Evolutionary conservation across 1,140 invertebrate species (phyloP).

Genomic region (Goniozus legneri): DNA sequence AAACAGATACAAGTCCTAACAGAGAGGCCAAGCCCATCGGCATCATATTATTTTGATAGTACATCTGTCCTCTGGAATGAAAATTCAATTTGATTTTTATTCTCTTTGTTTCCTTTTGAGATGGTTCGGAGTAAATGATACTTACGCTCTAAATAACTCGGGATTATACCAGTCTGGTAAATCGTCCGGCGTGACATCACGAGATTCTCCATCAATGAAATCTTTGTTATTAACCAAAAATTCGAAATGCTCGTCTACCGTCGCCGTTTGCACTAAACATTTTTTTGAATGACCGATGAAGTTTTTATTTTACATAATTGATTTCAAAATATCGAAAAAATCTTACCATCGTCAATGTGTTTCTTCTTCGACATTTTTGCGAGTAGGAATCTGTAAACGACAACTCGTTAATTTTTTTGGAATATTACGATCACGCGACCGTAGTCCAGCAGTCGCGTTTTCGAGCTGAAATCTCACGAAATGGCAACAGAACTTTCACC

Average conservation of each 20-base stretch:
- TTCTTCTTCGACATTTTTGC: no score
- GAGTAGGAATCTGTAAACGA: no score
- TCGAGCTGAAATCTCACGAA: no score
- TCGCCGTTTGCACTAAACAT: slow-evolving; percentile 24
- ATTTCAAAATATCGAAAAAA: background rate
- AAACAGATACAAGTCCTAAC: slow-evolving; percentile 61
- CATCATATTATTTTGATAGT: slow-evolving; percentile 60
- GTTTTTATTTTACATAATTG: background rate
- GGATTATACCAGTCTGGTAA: slow-evolving; percentile 38
- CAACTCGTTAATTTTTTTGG: no score
- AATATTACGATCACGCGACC: no score
- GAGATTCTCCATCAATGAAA: slow-evolving; percentile 9
- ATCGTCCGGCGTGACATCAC: slow-evolving; percentile 15
- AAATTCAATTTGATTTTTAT: background rate
- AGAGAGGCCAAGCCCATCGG: slow-evolving; percentile 57
- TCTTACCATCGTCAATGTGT: slow-evolving; percentile 21
- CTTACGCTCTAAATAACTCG: slow-evolving; percentile 31
- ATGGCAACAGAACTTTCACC: no score
- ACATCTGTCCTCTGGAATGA: slow-evolving; percentile 60
- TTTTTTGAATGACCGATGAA: background rate
- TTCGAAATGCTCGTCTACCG: slow-evolving; percentile 32
- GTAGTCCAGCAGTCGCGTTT: no score
- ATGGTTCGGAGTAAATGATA: background rate
- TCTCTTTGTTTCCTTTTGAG: no score
- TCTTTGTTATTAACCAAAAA: slow-evolving; percentile 17